Conservation (phyloP, 2,888 invertebrate genomes). For the Plebejus argus region DNA sequence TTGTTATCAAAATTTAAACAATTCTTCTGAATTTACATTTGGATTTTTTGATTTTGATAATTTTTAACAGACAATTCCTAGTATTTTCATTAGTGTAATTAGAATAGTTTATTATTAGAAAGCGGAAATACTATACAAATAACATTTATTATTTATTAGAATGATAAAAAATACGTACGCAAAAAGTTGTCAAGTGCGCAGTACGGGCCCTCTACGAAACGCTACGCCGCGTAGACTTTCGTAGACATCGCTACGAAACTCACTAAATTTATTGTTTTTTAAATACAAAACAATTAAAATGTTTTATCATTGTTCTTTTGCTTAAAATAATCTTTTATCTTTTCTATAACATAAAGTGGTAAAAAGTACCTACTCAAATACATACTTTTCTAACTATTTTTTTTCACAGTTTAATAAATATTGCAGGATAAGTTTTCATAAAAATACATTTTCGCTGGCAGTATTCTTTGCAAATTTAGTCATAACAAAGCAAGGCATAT, state of each 20-base stretch:
- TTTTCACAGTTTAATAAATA: not conserved
- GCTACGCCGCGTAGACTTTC: not conserved
- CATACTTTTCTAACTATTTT: not conserved
- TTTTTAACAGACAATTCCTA: not conserved
- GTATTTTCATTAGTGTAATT: not conserved
- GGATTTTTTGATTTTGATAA: not conserved
- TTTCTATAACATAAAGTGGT: not conserved
- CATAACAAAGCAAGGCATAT: not conserved
- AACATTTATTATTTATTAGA: not conserved
- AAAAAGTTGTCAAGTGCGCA: not conserved
- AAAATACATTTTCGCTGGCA: not conserved
- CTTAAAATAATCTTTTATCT: not conserved
- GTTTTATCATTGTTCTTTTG: too few species aligned
- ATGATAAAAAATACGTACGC: not conserved
- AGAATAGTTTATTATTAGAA: not conserved
- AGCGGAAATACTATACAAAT: not conserved
- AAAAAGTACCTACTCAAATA: not conserved
- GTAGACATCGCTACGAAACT: not conserved
- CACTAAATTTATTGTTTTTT: not conserved
- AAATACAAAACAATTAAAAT: not conserved
- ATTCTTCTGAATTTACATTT: not conserved
- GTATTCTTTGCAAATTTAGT: not conserved
- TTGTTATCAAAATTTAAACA: not conserved
- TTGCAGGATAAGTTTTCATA: not conserved
- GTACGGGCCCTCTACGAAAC: slow-evolving; percentile 4